Evolutionary conservation across 2,888 invertebrate genomes (phyloP), one percentile per base, ranked within the genome.

Genomic region (Dysmachus trigonus): DNA sequence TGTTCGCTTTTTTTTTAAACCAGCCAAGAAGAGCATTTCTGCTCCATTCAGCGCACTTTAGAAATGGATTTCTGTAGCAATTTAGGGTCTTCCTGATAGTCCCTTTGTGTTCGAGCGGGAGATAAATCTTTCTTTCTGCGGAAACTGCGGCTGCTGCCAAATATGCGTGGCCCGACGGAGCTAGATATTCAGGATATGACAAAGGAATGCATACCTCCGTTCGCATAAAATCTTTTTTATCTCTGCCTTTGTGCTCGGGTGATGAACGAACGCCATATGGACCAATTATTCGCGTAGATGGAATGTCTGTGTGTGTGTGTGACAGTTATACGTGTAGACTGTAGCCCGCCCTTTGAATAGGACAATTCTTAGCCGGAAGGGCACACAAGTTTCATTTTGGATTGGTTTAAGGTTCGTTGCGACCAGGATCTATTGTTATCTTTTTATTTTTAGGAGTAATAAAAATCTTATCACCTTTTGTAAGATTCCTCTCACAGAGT

Each of bases 181-280:
- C 35, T 41, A 76, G 18, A 76, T 41, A 41, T 76, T 76, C 22
- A 41, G 7, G 27, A 38, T 33, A 22, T 22, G 18, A 76, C 35
- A 76, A 76, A 76, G 15, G 38, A 33, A 73, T 73, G 73, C 73
- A 73, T 71, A 15, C 33, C 73, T 73, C 31, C 31, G n/a, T 73
- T 73, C 73, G 73, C 73, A 73, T 73, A 73, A 33, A 73, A 73
- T 73, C 73, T 33, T 62, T 47, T 62, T 62, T 73, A 73, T 73
- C 73, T 33, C 5, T 15, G 73, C 73, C 13, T 73, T 73, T 33
- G 27, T 73, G 73, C n/a, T 33, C 7, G 73, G n/a, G 33, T n/a
- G 73, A 31, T 73, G 73, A 18, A 33, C 13, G 73, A n/a, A 73
- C 33, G 31, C 73, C 73, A 73, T 73, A 73, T 73, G 73, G 73